These are phyloP conservation scores for Drosophila auraria DNA, from an alignment of 1,140 invertebrate genomes.

Conservation along the genomic window DNA sequence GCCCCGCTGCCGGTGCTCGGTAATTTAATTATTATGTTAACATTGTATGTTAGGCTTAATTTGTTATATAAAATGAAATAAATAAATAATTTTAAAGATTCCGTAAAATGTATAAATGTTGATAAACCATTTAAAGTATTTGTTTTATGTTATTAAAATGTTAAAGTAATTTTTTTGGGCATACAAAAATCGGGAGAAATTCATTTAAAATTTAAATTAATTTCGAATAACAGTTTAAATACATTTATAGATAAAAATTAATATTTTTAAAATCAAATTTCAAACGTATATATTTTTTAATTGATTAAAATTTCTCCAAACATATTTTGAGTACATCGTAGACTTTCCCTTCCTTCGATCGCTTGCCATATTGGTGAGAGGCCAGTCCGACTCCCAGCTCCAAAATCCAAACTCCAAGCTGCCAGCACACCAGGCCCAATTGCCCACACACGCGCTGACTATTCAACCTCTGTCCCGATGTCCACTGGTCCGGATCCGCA, in stretches of 20 bases:
- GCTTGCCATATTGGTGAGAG: background rate
- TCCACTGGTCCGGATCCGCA: constrained; percentile 15
- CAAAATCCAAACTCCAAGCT: background rate
- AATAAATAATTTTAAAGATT: too few species aligned
- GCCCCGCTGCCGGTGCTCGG: too few species aligned
- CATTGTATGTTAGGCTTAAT: too few species aligned
- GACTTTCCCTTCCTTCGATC: background rate
- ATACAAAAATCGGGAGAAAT: too few species aligned
- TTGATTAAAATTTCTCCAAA: background rate
- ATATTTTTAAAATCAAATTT: background rate
- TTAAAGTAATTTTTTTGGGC: background rate
- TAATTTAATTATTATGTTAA: too few species aligned
- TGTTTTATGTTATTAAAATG: background rate
- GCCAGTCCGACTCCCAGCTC: background rate
- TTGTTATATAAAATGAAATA: too few species aligned
- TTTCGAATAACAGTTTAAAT: background rate
- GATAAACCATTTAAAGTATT: background rate
- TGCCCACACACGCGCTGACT: constrained; percentile 53
- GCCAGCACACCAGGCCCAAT: constrained; percentile 11
- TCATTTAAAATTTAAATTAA: background rate
- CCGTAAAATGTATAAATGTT: too few species aligned
- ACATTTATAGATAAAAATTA: background rate
- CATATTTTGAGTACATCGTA: background rate
- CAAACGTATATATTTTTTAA: background rate
- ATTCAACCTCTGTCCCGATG: constrained; percentile 35